phyloP scores from a whole-genome alignment of 2,888 invertebrate genomes.

The Epinotia ramella region DNA sequence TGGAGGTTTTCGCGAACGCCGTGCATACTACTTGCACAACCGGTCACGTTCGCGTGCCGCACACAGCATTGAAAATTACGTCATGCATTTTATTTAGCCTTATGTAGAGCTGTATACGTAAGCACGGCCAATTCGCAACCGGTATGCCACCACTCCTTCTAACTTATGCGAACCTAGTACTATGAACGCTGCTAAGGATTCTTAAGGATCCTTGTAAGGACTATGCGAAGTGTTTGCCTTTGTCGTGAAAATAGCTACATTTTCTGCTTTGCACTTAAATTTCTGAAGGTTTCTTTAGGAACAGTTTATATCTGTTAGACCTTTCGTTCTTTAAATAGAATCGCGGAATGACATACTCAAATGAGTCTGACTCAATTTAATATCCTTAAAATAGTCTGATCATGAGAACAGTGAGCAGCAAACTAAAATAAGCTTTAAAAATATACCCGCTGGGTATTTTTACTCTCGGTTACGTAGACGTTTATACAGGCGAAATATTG shows the following conservation, averaged over 20 bases:
- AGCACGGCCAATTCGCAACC: conserved; percentile 59
- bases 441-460: conserved; percentile 16
- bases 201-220: conserved; percentile 56
- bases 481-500: conserved; percentile 19
- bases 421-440: conserved; percentile 19
- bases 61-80: conserved; percentile 79
- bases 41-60: conserved; percentile 71
- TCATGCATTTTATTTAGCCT: conserved; percentile 78
- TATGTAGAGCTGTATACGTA: conserved; percentile 71
- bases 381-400: conserved; percentile 31
- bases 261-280: neutral
- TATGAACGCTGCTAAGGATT: conserved; percentile 70
- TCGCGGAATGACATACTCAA: neutral
- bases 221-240: conserved; percentile 22
- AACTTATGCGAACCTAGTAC: conserved; percentile 73
- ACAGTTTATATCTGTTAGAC: neutral
- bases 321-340: neutral
- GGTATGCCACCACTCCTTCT: conserved; percentile 70
- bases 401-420: conserved; percentile 42
- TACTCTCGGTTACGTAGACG: conserved; percentile 14
- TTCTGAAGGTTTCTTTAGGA: neutral
- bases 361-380: conserved; percentile 38
- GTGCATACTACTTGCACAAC: conserved; percentile 76
- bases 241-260: neutral
- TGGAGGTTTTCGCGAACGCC: conserved; percentile 69